Evolutionary conservation across 2,113 vertebrate species (phyloP).

Genomic region (Psammodynastes pulverulentus): DNA sequence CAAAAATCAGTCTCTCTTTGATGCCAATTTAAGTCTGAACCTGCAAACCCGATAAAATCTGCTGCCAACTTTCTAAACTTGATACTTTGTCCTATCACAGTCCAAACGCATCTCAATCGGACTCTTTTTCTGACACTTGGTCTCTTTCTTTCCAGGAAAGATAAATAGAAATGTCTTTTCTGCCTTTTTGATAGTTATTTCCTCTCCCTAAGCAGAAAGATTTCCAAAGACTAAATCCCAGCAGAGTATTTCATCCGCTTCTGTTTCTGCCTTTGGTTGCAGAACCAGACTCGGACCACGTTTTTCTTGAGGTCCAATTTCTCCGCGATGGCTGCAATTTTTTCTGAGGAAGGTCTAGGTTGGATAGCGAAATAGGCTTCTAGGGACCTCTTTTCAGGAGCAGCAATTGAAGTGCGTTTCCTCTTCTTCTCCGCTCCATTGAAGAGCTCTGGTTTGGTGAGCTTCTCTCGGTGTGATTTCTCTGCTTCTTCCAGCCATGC

Average conservation of each 20-base stretch:
- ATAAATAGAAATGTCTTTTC: neutral
- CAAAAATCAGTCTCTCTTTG: conserved; percentile 25
- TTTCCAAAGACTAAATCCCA: conserved; percentile 75
- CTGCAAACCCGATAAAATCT: neutral
- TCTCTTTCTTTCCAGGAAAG: conserved; percentile 44
- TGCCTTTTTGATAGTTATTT: conserved; percentile 31
- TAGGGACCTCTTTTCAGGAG: conserved; percentile 93
- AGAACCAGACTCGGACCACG: conserved; percentile 98
- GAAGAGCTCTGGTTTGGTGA: conserved; percentile 97
- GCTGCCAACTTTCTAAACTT: conserved; percentile 31
- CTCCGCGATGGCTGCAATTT: conserved; percentile 96
- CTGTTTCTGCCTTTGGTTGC: conserved; percentile 99
- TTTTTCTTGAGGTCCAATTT: conserved; percentile 99
- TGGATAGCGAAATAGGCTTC: conserved; percentile 98
- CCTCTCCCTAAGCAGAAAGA: neutral
- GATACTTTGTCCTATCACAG: conserved; percentile 28
- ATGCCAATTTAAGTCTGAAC: conserved; percentile 6
- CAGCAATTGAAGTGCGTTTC: conserved; percentile 96
- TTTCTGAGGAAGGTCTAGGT: conserved; percentile 94
- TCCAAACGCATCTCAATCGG: neutral
- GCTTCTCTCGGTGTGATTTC: conserved; percentile 95
- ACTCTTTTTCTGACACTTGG: neutral
- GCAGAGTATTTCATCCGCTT: conserved; percentile 99
- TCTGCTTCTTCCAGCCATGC: conserved; percentile 98
- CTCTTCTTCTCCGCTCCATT: conserved; percentile 95